phyloP scores from a whole-genome alignment of 2,113 vertebrate species.

The Irena cyanogastra region DNA sequence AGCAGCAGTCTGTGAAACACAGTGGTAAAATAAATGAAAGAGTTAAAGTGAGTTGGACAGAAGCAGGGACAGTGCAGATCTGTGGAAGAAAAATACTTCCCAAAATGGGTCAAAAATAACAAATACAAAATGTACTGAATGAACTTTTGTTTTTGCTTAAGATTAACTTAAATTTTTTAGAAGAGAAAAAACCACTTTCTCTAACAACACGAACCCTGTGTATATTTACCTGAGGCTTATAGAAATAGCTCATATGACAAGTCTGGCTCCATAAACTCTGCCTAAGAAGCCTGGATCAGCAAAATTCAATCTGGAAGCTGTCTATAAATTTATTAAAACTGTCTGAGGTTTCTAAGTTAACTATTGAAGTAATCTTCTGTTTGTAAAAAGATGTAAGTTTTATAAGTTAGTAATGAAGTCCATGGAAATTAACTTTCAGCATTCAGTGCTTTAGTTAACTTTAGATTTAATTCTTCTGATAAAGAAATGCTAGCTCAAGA shows the following conservation, averaged over 20 bases:
- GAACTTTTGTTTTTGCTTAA: slow-evolving; percentile 49
- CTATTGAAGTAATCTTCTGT: slow-evolving; percentile 7
- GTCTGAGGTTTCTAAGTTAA: slow-evolving; percentile 22
- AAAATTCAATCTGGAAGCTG: slow-evolving; percentile 52
- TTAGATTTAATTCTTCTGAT: neutral
- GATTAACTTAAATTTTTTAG: slow-evolving; percentile 39
- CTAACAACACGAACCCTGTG: slow-evolving; percentile 18
- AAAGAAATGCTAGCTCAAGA: neutral
- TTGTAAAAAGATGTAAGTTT: slow-evolving; percentile 8
- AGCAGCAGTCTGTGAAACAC: neutral
- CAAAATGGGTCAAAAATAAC: slow-evolving; percentile 46
- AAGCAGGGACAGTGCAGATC: neutral
- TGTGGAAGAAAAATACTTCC: slow-evolving; percentile 24
- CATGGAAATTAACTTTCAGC: neutral
- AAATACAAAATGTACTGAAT: slow-evolving; percentile 51
- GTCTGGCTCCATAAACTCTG: slow-evolving; percentile 43
- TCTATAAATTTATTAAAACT: slow-evolving; percentile 39
- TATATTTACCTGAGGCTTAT: slow-evolving; percentile 62
- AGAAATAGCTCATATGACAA: slow-evolving; percentile 59
- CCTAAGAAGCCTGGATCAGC: slow-evolving; percentile 32
- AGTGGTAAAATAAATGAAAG: neutral
- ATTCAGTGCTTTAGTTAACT: neutral
- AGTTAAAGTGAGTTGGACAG: slow-evolving; percentile 19
- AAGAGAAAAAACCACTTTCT: slow-evolving; percentile 44
- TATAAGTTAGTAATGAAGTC: neutral